These are phyloP conservation scores for Scaptomyza graminum DNA, from an alignment of 1,140 invertebrate genomes.

Conservation along the genomic window DNA sequence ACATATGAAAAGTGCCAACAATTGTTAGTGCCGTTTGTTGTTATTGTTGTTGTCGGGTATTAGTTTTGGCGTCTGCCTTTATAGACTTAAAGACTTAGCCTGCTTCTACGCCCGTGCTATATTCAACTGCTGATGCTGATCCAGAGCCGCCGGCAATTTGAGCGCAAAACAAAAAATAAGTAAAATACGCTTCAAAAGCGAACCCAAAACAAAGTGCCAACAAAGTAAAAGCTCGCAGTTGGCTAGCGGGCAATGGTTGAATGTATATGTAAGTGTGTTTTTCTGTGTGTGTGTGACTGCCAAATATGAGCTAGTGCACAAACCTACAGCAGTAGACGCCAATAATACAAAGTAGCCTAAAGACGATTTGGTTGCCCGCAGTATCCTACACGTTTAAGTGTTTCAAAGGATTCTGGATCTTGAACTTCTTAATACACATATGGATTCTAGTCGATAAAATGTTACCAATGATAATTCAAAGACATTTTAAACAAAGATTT, in stretches of 20 bases:
- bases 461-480: too few species aligned
- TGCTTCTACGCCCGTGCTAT: conserved; percentile 16
- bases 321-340: background rate
- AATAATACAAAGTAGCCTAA: conserved; percentile 7
- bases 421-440: too few species aligned
- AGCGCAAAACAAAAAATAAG: conserved; percentile 14
- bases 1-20: conserved; percentile 39
- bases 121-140: conserved; percentile 5
- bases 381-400: conserved; percentile 10
- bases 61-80: conserved; percentile 18
- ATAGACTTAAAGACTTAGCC: background rate
- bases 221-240: conserved; percentile 73
- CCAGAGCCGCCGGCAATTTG: conserved; percentile 13
- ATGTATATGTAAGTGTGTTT: conserved; percentile 6
- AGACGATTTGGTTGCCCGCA: background rate
- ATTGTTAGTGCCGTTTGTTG: conserved; percentile 36
- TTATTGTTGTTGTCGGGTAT: conserved; percentile 41
- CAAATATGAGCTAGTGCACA: conserved; percentile 41
- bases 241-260: conserved; percentile 45
- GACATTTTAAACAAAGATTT: too few species aligned
- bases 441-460: too few species aligned
- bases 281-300: conserved; percentile 13
- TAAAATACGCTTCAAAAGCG: conserved; percentile 62
- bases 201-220: conserved; percentile 70
- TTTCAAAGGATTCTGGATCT: background rate